Evolutionary conservation across 1,140 invertebrate genomes (phyloP).

Genomic region (Danaus melanippus): DNA sequence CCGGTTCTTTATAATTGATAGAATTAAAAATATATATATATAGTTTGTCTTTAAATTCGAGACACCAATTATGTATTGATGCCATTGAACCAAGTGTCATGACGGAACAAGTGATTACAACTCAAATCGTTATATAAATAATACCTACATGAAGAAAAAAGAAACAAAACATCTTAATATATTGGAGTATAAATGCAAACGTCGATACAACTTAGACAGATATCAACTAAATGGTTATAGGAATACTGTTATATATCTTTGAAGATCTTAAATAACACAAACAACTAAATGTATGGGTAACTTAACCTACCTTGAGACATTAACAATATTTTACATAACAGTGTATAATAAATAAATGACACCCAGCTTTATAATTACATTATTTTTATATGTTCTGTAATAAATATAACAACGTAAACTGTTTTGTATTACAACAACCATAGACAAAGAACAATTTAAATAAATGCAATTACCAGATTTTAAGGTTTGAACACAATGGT

Average conservation of each 20-base stretch:
- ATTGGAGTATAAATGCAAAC: constrained; percentile 39
- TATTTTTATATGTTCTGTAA: constrained; percentile 39
- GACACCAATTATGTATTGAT: constrained; percentile 19
- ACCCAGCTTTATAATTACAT: constrained; percentile 26
- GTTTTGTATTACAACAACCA: constrained; percentile 32
- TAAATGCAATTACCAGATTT: constrained; percentile 39
- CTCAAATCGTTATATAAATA: constrained; percentile 8
- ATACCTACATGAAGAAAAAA: constrained; percentile 11
- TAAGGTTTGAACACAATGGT: constrained; percentile 26
- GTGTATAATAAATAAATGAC: constrained; percentile 26
- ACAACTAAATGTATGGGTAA: constrained; percentile 28
- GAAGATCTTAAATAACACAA: constrained; percentile 24
- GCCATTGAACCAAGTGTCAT: constrained; percentile 2
- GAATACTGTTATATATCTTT: constrained; percentile 50
- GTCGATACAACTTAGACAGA: constrained; percentile 30
- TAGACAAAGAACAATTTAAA: constrained; percentile 26
- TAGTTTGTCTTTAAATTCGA: constrained; percentile 27
- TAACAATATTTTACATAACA: constrained; percentile 34
- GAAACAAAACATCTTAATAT: constrained; percentile 15
- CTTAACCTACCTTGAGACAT: constrained; percentile 33
- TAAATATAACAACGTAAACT: constrained; percentile 33
- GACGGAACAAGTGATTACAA: constrained; percentile 29
- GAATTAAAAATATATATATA: constrained; percentile 15
- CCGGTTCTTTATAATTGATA: too few relatives aligned
- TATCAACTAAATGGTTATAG: constrained; percentile 27